Percentiles rank a stretch among this genome's conserved stretches.
phyloP scores from a whole-genome alignment of 35 echinoderm and acorn worm species.

The Lytechinus pictus region DNA sequence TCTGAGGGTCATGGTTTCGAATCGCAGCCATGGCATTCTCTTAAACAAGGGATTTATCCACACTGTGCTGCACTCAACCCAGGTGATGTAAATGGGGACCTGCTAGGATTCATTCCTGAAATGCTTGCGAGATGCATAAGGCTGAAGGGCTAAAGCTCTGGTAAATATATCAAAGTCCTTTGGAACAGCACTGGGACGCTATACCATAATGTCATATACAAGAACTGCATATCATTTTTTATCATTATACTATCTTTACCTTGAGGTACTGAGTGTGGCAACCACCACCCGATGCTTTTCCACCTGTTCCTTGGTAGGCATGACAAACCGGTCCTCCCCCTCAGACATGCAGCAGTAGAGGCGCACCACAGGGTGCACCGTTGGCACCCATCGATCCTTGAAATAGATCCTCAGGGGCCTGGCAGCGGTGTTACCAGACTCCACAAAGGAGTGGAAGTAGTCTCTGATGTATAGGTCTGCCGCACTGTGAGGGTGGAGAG shows the following conservation, averaged over 20 bases:
- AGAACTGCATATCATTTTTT: too few relatives aligned
- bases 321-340: conserved; percentile 76
- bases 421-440: conserved; percentile 82
- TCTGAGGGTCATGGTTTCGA: too few relatives aligned
- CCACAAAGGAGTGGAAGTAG: conserved; percentile 90
- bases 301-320: conserved; percentile 91
- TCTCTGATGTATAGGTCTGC: conserved; percentile 96
- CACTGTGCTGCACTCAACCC: too few relatives aligned
- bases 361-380: conserved; percentile 82
- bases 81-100: too few relatives aligned
- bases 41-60: too few relatives aligned
- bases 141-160: too few relatives aligned
- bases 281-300: conserved; percentile 90
- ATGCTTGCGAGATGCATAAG: too few relatives aligned
- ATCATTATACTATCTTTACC: not conserved
- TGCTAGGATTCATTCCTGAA: too few relatives aligned
- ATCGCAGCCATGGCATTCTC: too few relatives aligned
- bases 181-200: too few relatives aligned
- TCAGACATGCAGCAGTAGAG: conserved; percentile 92
- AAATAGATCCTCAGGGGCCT: conserved; percentile 95
- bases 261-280: conserved; percentile 95
- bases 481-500: conserved; percentile 65
- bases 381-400: conserved; percentile 92
- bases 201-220: too few relatives aligned
- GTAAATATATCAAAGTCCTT: too few relatives aligned